Evolutionary conservation across 2,113 vertebrate genomes (phyloP).

Genomic region (Pteruthius melanotis): DNA sequence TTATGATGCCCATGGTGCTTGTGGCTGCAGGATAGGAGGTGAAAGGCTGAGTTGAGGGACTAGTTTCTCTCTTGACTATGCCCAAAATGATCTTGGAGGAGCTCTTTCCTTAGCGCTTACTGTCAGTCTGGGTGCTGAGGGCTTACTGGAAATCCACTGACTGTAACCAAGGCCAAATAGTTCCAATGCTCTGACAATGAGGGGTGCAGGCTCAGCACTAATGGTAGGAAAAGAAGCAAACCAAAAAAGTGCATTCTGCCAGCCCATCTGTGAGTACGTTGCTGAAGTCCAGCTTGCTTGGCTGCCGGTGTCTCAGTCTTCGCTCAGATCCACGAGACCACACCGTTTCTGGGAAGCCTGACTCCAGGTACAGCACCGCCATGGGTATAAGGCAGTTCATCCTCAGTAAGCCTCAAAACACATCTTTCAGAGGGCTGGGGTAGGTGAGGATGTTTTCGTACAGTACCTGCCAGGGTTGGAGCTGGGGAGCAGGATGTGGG

Average conservation of each 20-base stretch:
- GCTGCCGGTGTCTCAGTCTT: neutral
- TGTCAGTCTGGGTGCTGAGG: neutral
- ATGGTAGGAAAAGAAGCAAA: neutral
- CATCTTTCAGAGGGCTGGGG: neutral
- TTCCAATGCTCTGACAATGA: neutral
- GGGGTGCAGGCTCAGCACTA: neutral
- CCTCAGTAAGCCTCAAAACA: neutral
- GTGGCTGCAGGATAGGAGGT: neutral
- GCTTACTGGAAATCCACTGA: constrained; percentile 19
- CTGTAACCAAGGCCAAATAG: neutral
- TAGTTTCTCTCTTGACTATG: neutral
- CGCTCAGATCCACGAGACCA: neutral
- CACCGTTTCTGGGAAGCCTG: neutral
- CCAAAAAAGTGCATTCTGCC: neutral
- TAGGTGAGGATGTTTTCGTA: neutral
- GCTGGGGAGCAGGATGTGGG: neutral
- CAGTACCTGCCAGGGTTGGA: neutral
- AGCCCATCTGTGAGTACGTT: neutral
- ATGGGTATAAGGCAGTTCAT: neutral
- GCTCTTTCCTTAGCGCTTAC: neutral
- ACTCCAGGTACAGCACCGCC: neutral
- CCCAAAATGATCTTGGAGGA: neutral
- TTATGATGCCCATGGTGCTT: neutral
- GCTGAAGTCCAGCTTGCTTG: neutral
- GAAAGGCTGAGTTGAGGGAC: neutral